Evolutionary conservation across 2,113 vertebrate genomes (phyloP).

Genomic region (Oryzias woworae): DNA sequence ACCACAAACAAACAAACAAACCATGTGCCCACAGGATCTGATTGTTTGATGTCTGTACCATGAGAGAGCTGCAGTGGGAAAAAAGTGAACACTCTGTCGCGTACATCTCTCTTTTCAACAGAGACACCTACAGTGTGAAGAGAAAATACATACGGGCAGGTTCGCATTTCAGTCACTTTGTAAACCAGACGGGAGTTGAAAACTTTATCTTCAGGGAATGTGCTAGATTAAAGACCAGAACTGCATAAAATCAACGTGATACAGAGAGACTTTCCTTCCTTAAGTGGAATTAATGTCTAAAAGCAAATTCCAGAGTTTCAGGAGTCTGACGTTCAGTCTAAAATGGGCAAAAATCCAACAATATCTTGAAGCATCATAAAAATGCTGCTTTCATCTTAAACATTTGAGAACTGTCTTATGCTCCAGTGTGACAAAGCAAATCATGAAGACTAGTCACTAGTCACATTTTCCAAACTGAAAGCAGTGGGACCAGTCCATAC

Average conservation of each 20-base stretch:
- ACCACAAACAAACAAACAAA: conserved; percentile 46
- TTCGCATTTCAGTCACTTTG: conserved; percentile 39
- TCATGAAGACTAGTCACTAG: too few relatives aligned
- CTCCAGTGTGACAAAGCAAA: too few relatives aligned
- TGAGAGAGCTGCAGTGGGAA: conserved; percentile 62
- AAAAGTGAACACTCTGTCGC: conserved; percentile 74
- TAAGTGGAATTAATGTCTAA: neutral
- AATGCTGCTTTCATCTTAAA: too few relatives aligned
- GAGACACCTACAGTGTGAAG: conserved; percentile 73
- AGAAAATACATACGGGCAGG: conserved; percentile 67
- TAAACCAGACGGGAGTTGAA: conserved; percentile 24
- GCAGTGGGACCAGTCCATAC: too few relatives aligned
- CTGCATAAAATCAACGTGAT: neutral
- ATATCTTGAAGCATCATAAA: too few relatives aligned
- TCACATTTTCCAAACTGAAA: too few relatives aligned
- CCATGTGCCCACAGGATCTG: conserved; percentile 32
- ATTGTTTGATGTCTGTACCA: conserved; percentile 63
- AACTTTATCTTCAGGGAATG: conserved; percentile 4
- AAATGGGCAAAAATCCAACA: too few relatives aligned
- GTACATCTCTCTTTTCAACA: conserved; percentile 74
- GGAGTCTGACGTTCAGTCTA: too few relatives aligned
- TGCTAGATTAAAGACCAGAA: conserved; percentile 5
- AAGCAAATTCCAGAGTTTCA: neutral
- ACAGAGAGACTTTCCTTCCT: neutral
- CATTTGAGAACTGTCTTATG: too few relatives aligned